Evolutionary conservation across 2,888 invertebrate species (phyloP), one percentile per base, ranked within the genome.

Genomic region (Stramonita haemastoma): DNA sequence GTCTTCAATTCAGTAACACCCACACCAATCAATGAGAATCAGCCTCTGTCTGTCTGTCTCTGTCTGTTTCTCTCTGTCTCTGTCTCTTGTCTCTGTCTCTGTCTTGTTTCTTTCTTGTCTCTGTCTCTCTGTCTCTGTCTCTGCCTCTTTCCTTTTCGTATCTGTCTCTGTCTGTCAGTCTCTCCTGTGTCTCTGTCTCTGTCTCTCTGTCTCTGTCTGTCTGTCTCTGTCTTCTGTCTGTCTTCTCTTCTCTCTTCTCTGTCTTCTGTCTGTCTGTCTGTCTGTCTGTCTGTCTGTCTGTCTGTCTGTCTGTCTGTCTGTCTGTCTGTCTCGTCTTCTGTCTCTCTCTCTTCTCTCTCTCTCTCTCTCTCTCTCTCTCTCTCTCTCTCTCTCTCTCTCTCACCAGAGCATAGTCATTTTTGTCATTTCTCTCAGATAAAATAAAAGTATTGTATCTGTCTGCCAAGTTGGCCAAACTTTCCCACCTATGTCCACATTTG

Each of bases 41-140:
- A 8, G 46, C 46, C 46, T 46, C 73, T 73, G n/a, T 26, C 46
- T 70, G 73, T n/a, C n/a, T n/a, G n/a, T n/a, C n/a, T n/a, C n/a
- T n/a, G n/a, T n/a, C n/a, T n/a, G n/a, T n/a, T n/a, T n/a, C n/a
- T n/a, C n/a, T n/a, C n/a, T n/a, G n/a, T 87, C 66, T 70, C 87
- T 70, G 66, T 87, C 34, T 32, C 87, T 70, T 70, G 66, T 87
- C 36, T 70, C 70, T 70, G 34, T 87, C 87, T 87, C 87, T 70
- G 66, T 87, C n/a, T n/a, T 66, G 4, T 46, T 2, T 46, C 46
- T 46, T 8, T 46, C 46, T 46, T 8, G 5, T 5, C 19, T 5
- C n/a, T n/a, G n/a, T 46, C 73, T 73, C 8, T 13, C 13, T n/a
- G n/a, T 73, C 73, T 73, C 73, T 73, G n/a, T 73, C 73, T n/a